Percentiles rank a stretch among this genome's conserved stretches.
phyloP scores from a whole-genome alignment of 2,797 vertebrate species.

The Lophius americanus region DNA sequence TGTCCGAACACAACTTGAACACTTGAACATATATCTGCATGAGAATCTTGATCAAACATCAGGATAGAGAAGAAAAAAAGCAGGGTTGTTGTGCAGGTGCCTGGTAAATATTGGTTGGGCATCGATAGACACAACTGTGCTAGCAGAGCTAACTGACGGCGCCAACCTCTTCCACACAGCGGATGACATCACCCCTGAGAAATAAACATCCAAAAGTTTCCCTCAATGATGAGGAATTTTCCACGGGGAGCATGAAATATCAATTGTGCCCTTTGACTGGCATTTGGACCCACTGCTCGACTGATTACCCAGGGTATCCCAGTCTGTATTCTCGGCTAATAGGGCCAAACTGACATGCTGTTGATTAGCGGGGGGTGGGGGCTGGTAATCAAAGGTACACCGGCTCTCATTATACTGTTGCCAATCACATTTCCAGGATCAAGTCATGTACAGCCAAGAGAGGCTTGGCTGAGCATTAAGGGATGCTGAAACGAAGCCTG shows the following conservation, averaged over 20 bases:
- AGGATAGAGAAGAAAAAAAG: too few relatives aligned
- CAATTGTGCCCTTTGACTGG: constrained; percentile 66
- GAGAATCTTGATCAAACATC: too few relatives aligned
- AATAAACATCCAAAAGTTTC: constrained; percentile 28
- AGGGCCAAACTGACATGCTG: constrained; percentile 59
- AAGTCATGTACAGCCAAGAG: constrained; percentile 35
- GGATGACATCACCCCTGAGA: constrained; percentile 37
- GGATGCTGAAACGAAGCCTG: constrained; percentile 23
- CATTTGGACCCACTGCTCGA: constrained; percentile 57
- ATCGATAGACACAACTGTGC: constrained; percentile 7
- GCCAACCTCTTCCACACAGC: constrained; percentile 12
- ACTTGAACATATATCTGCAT: too few relatives aligned
- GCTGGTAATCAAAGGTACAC: constrained; percentile 65
- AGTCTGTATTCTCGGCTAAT: constrained; percentile 58
- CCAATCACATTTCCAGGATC: constrained; percentile 58
- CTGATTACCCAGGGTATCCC: constrained; percentile 53
- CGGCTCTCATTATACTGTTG: constrained; percentile 65
- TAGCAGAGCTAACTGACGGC: constrained; percentile 7
- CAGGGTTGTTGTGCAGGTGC: too few relatives aligned
- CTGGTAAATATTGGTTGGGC: too few relatives aligned
- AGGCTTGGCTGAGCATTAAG: constrained; percentile 37
- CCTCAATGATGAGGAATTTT: constrained; percentile 52
- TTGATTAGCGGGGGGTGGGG: constrained; percentile 58
- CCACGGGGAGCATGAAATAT: constrained; percentile 58
- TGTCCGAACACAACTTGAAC: too few relatives aligned